Conservation (phyloP, 2,113 vertebrate species). For the Pagrus major region DNA sequence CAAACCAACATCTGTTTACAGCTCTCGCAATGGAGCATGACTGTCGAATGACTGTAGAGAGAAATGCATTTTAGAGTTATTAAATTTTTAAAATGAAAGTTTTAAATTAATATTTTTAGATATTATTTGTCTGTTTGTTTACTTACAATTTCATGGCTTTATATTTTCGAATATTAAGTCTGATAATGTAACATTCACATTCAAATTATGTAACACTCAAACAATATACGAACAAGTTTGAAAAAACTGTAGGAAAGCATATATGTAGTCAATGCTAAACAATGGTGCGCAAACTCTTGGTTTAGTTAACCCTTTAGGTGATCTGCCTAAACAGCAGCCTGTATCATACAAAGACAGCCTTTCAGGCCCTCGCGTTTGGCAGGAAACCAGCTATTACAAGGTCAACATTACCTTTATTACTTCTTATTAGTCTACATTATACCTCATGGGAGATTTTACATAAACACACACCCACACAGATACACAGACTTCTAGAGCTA, state of each 20-base stretch:
- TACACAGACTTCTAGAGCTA: constrained; percentile 25
- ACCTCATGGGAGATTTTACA: constrained; percentile 68
- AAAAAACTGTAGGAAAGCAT: neutral
- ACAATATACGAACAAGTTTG: neutral
- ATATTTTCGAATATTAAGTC: neutral
- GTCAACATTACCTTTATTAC: constrained; percentile 75
- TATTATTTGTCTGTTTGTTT: neutral
- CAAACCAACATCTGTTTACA: too few species aligned
- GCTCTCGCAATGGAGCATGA: too few species aligned
- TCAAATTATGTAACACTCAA: neutral
- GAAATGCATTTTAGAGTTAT: neutral
- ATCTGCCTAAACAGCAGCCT: constrained; percentile 38
- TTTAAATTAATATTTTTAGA: too few species aligned
- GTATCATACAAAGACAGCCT: constrained; percentile 64
- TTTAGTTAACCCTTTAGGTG: constrained; percentile 61
- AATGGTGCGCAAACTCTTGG: neutral
- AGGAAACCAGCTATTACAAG: constrained; percentile 77
- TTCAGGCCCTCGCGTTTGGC: constrained; percentile 59
- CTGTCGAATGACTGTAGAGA: neutral
- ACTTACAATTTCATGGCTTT: neutral
- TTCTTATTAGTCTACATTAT: constrained; percentile 70
- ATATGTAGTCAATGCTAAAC: neutral
- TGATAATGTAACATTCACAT: neutral
- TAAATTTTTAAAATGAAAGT: too few species aligned
- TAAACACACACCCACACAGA: constrained; percentile 64